Conservation (phyloP, 2,888 invertebrate species). For the Temnothorax unifasciatus region DNA sequence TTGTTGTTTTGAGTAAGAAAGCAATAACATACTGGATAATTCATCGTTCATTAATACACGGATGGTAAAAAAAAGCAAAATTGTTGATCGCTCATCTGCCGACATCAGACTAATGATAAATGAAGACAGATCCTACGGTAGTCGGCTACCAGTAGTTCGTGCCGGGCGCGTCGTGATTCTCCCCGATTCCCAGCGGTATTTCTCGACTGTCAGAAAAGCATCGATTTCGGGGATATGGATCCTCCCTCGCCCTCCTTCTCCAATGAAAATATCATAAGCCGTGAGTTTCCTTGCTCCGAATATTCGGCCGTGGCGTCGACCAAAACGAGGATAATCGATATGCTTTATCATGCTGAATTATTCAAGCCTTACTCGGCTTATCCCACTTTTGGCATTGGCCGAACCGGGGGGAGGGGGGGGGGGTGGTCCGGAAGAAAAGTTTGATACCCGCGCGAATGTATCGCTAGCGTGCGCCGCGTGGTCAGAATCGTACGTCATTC, state of each 20-base stretch:
- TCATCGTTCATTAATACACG: constrained; percentile 19
- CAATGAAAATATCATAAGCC: constrained; percentile 42
- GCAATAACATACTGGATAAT: constrained; percentile 6
- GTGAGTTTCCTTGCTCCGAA: constrained; percentile 43
- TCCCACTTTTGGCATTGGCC: constrained; percentile 33
- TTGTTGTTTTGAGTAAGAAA: not conserved
- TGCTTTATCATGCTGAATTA: constrained; percentile 46
- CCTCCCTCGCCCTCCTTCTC: not conserved
- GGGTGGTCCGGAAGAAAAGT: constrained; percentile 25
- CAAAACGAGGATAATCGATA: constrained; percentile 46
- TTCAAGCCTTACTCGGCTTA: constrained; percentile 32
- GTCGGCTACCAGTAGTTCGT: not conserved
- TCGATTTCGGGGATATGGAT: not conserved
- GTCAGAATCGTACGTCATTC: not conserved
- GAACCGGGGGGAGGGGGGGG: not conserved
- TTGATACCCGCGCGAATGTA: constrained; percentile 8
- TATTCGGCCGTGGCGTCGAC: constrained; percentile 21
- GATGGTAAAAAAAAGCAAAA: not conserved
- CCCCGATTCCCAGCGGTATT: constrained; percentile 15
- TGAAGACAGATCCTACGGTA: constrained; percentile 12
- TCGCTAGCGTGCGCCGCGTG: not conserved
- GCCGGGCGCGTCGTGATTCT: constrained; percentile 6
- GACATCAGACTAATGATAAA: constrained; percentile 14
- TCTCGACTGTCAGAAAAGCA: constrained; percentile 8
- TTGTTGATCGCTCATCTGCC: not conserved